Evolutionary conservation across 2,888 invertebrate species (phyloP).

Genomic region (Catocala nupta): DNA sequence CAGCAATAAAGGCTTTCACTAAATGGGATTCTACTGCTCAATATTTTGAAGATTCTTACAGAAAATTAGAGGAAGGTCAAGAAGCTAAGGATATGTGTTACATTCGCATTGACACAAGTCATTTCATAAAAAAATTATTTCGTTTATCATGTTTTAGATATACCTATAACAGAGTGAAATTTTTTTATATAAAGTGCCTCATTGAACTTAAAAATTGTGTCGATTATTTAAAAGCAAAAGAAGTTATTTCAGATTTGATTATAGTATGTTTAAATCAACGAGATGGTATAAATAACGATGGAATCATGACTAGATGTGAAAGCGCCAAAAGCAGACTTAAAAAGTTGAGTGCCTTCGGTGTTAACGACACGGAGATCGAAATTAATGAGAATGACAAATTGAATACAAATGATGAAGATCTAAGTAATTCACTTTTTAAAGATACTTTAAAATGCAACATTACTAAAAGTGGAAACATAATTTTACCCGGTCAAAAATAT

Average conservation of each 20-base stretch:
- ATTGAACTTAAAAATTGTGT: slow-evolving; percentile 15
- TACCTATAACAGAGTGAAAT: slow-evolving; percentile 5
- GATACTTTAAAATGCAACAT: slow-evolving; percentile 13
- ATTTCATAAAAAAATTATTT: slow-evolving; percentile 16
- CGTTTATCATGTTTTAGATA: slow-evolving; percentile 14
- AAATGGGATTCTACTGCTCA: slow-evolving; percentile 17
- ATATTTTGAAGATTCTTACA: slow-evolving; percentile 10
- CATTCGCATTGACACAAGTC: slow-evolving; percentile 10
- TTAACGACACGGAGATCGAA: slow-evolving; percentile 23
- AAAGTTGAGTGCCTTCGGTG: slow-evolving; percentile 13
- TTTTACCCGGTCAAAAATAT: slow-evolving; percentile 10
- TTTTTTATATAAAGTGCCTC: slow-evolving; percentile 21
- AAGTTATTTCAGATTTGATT: slow-evolving; percentile 18
- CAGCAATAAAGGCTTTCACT: slow-evolving; percentile 22
- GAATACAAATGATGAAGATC: slow-evolving; percentile 19
- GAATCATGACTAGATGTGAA: slow-evolving; percentile 18
- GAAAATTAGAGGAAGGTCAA: slow-evolving; percentile 5
- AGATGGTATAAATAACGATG: slow-evolving; percentile 14
- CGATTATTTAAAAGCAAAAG: slow-evolving; percentile 21
- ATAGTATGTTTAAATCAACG: slow-evolving; percentile 19
- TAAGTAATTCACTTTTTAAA: slow-evolving; percentile 16
- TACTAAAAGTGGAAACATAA: slow-evolving; percentile 8
- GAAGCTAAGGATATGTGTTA: background rate
- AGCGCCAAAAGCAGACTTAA: slow-evolving; percentile 17
- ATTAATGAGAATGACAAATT: slow-evolving; percentile 21